Conservation (phyloP, 1,140 invertebrate species). For the Leptopilina boulardi region DNA sequence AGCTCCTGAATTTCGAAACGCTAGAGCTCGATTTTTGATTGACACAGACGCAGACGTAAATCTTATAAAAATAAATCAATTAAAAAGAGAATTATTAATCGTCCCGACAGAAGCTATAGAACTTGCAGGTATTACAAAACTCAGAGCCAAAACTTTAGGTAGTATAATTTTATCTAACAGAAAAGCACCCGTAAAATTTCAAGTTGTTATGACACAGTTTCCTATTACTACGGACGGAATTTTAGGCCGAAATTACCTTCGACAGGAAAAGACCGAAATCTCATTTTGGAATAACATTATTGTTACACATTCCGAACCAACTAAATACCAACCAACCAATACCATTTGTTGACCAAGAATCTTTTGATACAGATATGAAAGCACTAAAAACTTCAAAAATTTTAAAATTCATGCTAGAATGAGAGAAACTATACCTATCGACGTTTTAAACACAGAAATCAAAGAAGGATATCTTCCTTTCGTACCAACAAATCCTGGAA, state of each 20-base stretch:
- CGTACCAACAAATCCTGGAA: not conserved
- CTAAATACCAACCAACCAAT: no score
- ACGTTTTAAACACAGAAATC: constrained; percentile 18
- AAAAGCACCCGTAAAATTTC: not conserved
- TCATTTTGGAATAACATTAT: not conserved
- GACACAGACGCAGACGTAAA: constrained; percentile 22
- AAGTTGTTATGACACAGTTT: not conserved
- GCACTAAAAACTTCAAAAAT: not conserved
- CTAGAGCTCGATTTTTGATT: not conserved
- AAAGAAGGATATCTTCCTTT: constrained; percentile 38
- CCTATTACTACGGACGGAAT: not conserved
- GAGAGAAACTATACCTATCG: not conserved
- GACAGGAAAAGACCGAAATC: not conserved
- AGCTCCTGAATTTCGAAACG: not conserved
- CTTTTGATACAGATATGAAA: not conserved
- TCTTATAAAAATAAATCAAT: constrained; percentile 8
- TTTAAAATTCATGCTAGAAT: not conserved
- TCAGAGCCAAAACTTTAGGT: not conserved
- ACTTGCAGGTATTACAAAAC: not conserved
- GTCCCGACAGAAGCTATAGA: not conserved
- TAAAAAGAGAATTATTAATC: not conserved
- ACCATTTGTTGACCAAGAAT: not conserved
- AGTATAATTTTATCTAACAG: not conserved
- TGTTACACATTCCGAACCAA: not conserved
- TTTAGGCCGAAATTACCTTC: not conserved